Conservation (phyloP, 2,113 vertebrate species). For the Cygnus atratus region DNA sequence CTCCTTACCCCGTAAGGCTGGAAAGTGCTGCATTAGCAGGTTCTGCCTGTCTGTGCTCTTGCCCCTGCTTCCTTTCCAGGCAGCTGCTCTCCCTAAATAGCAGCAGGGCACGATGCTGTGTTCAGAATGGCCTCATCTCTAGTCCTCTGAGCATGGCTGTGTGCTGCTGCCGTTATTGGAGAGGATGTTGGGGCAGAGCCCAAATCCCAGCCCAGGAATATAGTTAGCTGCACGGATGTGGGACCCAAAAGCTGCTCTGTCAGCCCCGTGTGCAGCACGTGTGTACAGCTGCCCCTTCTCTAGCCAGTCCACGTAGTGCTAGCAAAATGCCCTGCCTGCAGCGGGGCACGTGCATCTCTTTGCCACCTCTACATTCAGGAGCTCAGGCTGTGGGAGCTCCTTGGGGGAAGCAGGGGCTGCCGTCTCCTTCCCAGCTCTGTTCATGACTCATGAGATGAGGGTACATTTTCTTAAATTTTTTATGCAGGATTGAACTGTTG, state of each 20-base stretch:
- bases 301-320: background rate
- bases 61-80: background rate
- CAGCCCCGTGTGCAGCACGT: background rate
- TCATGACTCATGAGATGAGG: background rate
- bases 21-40: background rate
- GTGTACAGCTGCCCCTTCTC: background rate
- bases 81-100: background rate
- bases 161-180: background rate
- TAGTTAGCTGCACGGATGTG: background rate
- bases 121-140: background rate
- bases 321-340: background rate
- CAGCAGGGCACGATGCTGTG: background rate
- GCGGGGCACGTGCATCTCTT: background rate
- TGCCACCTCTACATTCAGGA: background rate
- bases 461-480: background rate
- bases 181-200: background rate
- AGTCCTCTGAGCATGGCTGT: background rate
- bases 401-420: background rate
- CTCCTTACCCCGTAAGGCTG: background rate
- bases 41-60: background rate
- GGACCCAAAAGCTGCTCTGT: background rate
- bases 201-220: background rate
- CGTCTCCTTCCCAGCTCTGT: background rate
- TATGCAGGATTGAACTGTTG: conserved; percentile 85
- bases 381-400: background rate